Evolutionary conservation across 2,113 vertebrate species (phyloP), one percentile per base, ranked within the genome.

Genomic region (Oncorhynchus masou): DNA sequence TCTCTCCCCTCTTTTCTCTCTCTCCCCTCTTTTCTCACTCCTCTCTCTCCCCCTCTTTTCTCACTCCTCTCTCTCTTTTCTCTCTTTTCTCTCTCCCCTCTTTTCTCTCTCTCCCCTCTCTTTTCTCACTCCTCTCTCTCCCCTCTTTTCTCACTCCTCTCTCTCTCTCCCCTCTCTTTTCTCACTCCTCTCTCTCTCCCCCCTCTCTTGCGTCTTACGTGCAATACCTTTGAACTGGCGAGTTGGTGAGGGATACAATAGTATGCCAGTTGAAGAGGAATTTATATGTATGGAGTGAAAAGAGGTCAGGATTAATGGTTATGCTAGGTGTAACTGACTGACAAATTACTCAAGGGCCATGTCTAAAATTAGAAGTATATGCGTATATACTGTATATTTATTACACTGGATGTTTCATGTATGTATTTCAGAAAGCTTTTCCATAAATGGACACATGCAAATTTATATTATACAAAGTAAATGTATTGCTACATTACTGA

Each of bases 201-300:
- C 48, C 27, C 48, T 27, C 70, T 8, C 22, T 70, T 67, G 73
- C n/a, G 39, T 51, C 68, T 51, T 49, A 80, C 11, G 71, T 80
- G 78, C 74, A 27, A 68, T 2, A 20, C 81, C 81, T 85, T 77
- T 80, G 76, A 87, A 88, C 73, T 67, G 74, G 25, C 60, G 71
- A 81, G 82, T 77, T 51, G 49, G 49, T 51, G 13, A 51, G 15
- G 4, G 19, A 54, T 54, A 54, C 51, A 0, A 73, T 68, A 20
- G 73, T 79, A 88, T 86, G 80, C 84, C 86, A 77, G 82, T 83
- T 87, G 84, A 89, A 84, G 87, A 90, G 87, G 89, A 86, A 84
- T 88, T 87, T 89, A 81, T 87, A 89, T 87, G 81, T 75, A 79
- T 16, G 76, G 77, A 83, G 75, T 74, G 74, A 79, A 90, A 86